These are phyloP conservation scores for Anguilla megastoma DNA, from an alignment of 2,797 vertebrate species.

Conservation along the genomic window DNA sequence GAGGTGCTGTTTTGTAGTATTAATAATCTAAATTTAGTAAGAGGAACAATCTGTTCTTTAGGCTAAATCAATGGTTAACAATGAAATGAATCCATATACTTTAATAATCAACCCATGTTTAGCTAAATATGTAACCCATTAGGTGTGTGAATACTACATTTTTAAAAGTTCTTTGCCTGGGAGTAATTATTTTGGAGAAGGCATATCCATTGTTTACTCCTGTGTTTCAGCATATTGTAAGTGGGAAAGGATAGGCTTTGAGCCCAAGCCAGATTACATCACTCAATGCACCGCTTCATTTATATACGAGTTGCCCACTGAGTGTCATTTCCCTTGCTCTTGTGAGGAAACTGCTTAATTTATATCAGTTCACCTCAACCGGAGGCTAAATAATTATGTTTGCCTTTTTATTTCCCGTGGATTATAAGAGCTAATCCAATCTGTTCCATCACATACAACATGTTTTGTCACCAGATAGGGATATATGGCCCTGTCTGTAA, in stretches of 20 bases:
- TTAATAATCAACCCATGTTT: neutral
- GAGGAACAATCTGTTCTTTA: slow-evolving; percentile 3
- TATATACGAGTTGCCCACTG: neutral
- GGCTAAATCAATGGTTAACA: slow-evolving; percentile 7
- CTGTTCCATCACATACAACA: slow-evolving; percentile 28
- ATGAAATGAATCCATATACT: neutral
- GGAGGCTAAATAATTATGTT: slow-evolving; percentile 26
- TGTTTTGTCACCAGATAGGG: slow-evolving; percentile 25
- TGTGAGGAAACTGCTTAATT: slow-evolving; percentile 25
- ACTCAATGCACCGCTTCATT: neutral
- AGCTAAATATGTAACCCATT: neutral
- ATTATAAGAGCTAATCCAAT: slow-evolving; percentile 35
- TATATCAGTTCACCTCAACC: slow-evolving; percentile 17
- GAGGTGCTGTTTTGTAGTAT: neutral
- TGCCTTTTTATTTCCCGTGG: slow-evolving; percentile 36
- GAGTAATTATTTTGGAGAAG: neutral
- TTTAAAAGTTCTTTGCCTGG: neutral
- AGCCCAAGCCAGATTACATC: neutral
- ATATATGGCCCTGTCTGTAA: slow-evolving; percentile 26
- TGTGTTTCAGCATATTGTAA: neutral
- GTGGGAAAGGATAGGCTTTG: neutral
- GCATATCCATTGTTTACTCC: neutral
- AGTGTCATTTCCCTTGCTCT: neutral
- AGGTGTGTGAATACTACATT: neutral
- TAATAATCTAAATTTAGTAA: neutral